Base-by-base conservation (phyloP, 2,797 vertebrate species). In the Margarornis squamiger region DNA sequence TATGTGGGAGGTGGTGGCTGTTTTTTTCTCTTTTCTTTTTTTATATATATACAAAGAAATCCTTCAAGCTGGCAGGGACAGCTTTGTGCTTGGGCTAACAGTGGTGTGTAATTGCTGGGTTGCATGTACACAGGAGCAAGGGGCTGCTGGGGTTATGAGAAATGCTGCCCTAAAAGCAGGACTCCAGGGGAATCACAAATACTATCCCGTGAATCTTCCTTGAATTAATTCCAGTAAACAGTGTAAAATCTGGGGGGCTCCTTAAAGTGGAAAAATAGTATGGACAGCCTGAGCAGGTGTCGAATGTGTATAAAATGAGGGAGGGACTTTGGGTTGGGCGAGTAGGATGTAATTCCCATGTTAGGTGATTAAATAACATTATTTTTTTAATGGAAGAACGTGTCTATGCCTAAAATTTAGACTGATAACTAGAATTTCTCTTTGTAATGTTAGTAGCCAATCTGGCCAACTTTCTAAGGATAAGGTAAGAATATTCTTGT, bases 1-100 rank as follows among this genome's bases (percentile, higher is more conserved):
- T 85, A 36, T 5, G 91, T 95, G 85, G 91, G 87, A 91, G 81
- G 81, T 58, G 58, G 49, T 83, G 61, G 62, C 66, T 90, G 78
- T 2, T 48, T 36, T 52, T 51, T 72, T 48, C 12, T 68, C 39
- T 46, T 67, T 38, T 11, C 5, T 34, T 2, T 12, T 54, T 36
- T 9, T 27, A 29, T 45, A 14, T 20, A 15, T n/a, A 8, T 17
- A 12, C 34, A 65, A 34, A 91, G 48, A 49, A 83, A 59, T 74
- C 63, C 49, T 89, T 76, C 20, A 23, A 12, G 68, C 55, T 93
- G 88, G 36, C 66, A 52, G 65, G 22, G 38, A 18, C 21, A 30
- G 66, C 71, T 84, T 75, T 57, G 58, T 65, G 15, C 48, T 80
- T 29, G 32, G 46, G 59, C 13, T 88, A 9, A 24, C 5, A 3